These are phyloP conservation scores for Stictonetta naevosa DNA, from an alignment of 2,113 vertebrate genomes.

Conservation along the genomic window DNA sequence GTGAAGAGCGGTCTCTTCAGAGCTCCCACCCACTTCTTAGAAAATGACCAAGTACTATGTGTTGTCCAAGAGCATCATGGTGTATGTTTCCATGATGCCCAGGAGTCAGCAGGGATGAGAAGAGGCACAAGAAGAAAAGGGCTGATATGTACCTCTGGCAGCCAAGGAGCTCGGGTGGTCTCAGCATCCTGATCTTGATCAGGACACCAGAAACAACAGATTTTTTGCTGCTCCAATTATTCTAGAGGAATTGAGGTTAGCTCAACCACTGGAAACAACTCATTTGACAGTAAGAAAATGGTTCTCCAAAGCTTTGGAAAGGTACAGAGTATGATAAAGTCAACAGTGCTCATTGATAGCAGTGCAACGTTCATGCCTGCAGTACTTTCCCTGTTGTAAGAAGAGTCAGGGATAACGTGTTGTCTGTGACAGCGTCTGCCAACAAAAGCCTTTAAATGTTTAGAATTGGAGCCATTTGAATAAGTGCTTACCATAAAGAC, in stretches of 20 bases:
- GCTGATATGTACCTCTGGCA: neutral
- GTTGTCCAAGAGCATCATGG: accelerated
- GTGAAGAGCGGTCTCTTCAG: neutral
- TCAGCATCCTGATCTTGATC: neutral
- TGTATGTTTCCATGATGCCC: neutral
- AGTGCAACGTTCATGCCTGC: accelerated
- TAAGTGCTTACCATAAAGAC: neutral
- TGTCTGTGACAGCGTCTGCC: neutral
- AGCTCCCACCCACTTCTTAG: neutral
- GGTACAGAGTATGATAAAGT: neutral
- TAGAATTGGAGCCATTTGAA: neutral
- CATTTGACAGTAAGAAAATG: neutral
- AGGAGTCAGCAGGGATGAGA: neutral
- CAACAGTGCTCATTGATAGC: neutral
- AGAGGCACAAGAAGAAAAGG: neutral
- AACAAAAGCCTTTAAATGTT: neutral
- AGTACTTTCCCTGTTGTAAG: neutral
- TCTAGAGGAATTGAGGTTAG: neutral
- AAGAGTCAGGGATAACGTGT: neutral
- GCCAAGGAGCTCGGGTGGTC: neutral
- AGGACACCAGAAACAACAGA: neutral
- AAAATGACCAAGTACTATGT: neutral
- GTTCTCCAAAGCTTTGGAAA: neutral
- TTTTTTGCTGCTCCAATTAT: neutral
- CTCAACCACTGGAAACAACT: neutral